Percentiles rank a stretch among this genome's conserved stretches.
Evolutionary conservation across 2,113 vertebrate species (phyloP).

Genomic region (Ifrita kowaldi): DNA sequence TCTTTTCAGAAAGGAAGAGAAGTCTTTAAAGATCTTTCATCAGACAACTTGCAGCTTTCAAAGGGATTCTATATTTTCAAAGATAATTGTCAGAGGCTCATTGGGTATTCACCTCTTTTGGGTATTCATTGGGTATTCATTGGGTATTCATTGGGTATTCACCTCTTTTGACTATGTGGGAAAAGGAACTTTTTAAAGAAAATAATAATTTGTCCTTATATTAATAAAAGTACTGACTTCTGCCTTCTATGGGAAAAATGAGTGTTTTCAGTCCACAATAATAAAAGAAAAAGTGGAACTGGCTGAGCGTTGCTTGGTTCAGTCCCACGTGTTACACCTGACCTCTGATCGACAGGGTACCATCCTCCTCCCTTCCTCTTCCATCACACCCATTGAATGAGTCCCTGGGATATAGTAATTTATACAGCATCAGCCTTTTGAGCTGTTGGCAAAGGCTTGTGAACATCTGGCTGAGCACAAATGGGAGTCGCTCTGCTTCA

Average conservation of each 20-base stretch:
- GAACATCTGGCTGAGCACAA: constrained; percentile 58
- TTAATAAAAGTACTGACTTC: background rate
- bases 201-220: background rate
- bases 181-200: background rate
- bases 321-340: background rate
- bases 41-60: background rate
- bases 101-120: background rate
- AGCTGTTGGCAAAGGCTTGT: constrained; percentile 37
- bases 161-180: accelerated
- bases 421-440: constrained; percentile 51
- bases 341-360: constrained; percentile 30
- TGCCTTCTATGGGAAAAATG: background rate
- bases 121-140: background rate
- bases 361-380: constrained; percentile 52
- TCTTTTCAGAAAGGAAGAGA: background rate
- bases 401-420: constrained; percentile 58
- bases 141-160: background rate
- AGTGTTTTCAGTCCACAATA: background rate
- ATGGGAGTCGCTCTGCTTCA: constrained; percentile 58
- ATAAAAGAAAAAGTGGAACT: background rate
- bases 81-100: background rate
- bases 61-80: background rate
- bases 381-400: constrained; percentile 57
- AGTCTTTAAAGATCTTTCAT: background rate
- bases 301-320: background rate